phyloP scores from a whole-genome alignment of 2,113 vertebrate species.

The Lampris incognitus region DNA sequence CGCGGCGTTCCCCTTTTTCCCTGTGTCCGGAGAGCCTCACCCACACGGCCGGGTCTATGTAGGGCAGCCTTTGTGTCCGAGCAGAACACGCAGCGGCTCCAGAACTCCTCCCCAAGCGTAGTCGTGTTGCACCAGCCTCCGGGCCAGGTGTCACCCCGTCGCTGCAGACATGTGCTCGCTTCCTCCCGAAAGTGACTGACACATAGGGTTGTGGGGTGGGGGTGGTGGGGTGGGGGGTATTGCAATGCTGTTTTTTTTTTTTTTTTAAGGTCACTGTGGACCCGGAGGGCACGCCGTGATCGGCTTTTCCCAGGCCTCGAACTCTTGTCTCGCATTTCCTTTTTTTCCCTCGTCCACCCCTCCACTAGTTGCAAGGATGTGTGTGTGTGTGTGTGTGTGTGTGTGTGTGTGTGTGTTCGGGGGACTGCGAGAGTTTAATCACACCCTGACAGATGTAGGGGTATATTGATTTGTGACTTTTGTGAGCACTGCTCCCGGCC shows the following conservation, averaged over 20 bases:
- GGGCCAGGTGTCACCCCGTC: slow-evolving; percentile 32
- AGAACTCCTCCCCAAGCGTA: slow-evolving; percentile 21
- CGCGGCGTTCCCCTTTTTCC: slow-evolving; percentile 10
- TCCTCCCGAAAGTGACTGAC: background rate
- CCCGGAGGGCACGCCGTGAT: slow-evolving; percentile 17
- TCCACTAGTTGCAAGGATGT: slow-evolving; percentile 22
- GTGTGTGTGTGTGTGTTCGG: slow-evolving; percentile 27
- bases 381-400: slow-evolving; percentile 18
- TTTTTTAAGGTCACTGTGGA: slow-evolving; percentile 21
- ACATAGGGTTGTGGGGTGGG: background rate
- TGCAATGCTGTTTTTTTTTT: too few relatives aligned
- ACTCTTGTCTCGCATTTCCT: slow-evolving; percentile 45
- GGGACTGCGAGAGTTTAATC: slow-evolving; percentile 65
- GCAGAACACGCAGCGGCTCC: slow-evolving; percentile 15
- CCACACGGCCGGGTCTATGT: slow-evolving; percentile 44
- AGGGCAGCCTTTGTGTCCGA: slow-evolving; percentile 58
- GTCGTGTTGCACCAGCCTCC: slow-evolving; percentile 29
- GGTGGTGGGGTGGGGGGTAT: background rate
- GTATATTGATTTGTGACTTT: slow-evolving; percentile 71
- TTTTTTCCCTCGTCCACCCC: slow-evolving; percentile 14
- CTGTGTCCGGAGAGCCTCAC: slow-evolving; percentile 57
- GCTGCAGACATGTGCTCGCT: slow-evolving; percentile 3
- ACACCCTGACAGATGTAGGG: slow-evolving; percentile 64
- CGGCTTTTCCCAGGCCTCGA: slow-evolving; percentile 51
- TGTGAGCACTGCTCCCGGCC: slow-evolving; percentile 41